phyloP scores from a whole-genome alignment of 53 echinoderm and acorn worm genomes.

The Paracentrotus lividus region DNA sequence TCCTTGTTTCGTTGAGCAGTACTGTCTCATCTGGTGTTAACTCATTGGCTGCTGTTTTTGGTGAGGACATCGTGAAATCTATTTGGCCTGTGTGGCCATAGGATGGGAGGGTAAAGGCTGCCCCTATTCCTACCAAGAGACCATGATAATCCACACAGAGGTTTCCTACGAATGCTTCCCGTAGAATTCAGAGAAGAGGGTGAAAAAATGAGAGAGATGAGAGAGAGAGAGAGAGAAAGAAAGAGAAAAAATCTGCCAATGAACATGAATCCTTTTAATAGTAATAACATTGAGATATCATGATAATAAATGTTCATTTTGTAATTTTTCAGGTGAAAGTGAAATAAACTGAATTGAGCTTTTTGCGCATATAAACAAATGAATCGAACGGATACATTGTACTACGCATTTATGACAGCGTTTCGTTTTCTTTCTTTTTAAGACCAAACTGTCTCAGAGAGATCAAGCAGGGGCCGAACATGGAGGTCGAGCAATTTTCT shows the following conservation, averaged over 20 bases:
- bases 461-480: no score
- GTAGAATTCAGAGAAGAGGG: no score
- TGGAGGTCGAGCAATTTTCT: no score
- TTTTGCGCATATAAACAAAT: neutral
- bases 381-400: neutral
- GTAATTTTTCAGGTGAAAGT: no score
- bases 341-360: neutral
- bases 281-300: neutral
- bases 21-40: conserved; percentile 91
- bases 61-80: conserved; percentile 81
- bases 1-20: neutral
- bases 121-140: conserved; percentile 87
- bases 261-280: no score
- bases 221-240: neutral
- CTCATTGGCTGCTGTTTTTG: conserved; percentile 91
- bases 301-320: neutral
- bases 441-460: no score
- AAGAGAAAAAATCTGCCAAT: no score
- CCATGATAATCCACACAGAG: conserved; percentile 74
- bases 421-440: no score
- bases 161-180: conserved; percentile 79
- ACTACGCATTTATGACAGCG: no score
- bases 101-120: conserved; percentile 82
- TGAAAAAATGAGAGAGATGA: no score
- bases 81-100: no score